These are phyloP conservation scores for Paedocypris micromegethes DNA, from an alignment of 2,797 vertebrate species.

Conservation along the genomic window DNA sequence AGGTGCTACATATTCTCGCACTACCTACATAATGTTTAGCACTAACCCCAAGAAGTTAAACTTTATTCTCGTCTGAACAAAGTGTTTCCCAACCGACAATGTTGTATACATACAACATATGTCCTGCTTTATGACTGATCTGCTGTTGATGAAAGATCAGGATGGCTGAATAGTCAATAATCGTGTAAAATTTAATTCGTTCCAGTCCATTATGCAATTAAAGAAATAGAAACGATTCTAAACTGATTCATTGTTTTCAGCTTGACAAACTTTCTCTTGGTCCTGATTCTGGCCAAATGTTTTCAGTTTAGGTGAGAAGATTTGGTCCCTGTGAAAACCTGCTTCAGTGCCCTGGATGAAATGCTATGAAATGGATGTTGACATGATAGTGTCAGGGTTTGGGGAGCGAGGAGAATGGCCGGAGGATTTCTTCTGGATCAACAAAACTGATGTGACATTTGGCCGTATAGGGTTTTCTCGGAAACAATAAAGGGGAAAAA, in stretches of 20 bases:
- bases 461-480: constrained; percentile 41
- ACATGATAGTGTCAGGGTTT: constrained; percentile 62
- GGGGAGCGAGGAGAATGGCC: constrained; percentile 59
- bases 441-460: constrained; percentile 56
- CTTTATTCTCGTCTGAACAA: too few relatives aligned
- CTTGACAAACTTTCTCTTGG: not conserved
- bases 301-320: constrained; percentile 27
- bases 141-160: too few relatives aligned
- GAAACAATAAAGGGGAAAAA: constrained; percentile 23
- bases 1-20: too few relatives aligned
- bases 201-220: too few relatives aligned
- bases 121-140: too few relatives aligned
- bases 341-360: constrained; percentile 58
- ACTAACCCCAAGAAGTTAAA: too few relatives aligned
- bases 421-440: constrained; percentile 42
- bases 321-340: constrained; percentile 50
- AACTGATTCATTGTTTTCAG: not conserved
- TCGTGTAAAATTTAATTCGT: not conserved
- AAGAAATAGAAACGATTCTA: not conserved
- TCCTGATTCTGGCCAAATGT: constrained; percentile 40
- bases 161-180: too few relatives aligned
- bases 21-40: too few relatives aligned
- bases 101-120: too few relatives aligned
- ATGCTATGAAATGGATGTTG: constrained; percentile 58
- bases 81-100: too few relatives aligned